phyloP scores from a whole-genome alignment of 2,113 vertebrate genomes.

The Sapajus apella region DNA sequence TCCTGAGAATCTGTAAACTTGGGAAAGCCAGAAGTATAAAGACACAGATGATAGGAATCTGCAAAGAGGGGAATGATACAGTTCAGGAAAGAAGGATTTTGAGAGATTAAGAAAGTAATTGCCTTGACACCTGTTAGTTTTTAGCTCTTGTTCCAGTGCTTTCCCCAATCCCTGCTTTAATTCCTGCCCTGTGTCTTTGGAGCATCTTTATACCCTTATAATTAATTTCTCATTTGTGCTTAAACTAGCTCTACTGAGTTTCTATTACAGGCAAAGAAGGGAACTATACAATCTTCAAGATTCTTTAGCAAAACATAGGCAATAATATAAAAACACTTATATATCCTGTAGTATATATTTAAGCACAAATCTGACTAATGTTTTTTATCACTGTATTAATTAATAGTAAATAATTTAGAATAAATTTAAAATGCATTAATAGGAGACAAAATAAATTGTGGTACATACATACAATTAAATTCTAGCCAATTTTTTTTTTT shows the following conservation, averaged over 20 bases:
- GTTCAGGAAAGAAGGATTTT: not conserved
- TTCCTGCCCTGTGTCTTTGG: not conserved
- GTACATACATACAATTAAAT: not conserved
- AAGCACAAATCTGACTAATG: constrained; percentile 15
- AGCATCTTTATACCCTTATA: not conserved
- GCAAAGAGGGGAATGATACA: not conserved
- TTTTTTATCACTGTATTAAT: not conserved
- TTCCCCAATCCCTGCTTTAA: not conserved
- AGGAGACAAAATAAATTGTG: not conserved
- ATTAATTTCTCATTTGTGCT: not conserved
- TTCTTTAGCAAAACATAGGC: constrained; percentile 5
- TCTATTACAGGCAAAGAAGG: not conserved
- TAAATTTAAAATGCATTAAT: not conserved
- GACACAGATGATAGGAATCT: not conserved
- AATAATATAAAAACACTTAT: not conserved
- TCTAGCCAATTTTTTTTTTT: not conserved
- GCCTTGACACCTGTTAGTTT: not conserved
- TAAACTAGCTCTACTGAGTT: not conserved
- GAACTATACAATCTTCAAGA: not conserved
- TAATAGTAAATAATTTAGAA: constrained; percentile 15
- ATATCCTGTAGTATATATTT: not conserved
- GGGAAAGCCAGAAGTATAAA: not conserved
- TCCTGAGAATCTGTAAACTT: not conserved
- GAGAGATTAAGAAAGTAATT: not conserved
- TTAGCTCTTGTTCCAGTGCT: not conserved